Conservation (phyloP, 2,113 vertebrate genomes). For the Charina bottae region DNA sequence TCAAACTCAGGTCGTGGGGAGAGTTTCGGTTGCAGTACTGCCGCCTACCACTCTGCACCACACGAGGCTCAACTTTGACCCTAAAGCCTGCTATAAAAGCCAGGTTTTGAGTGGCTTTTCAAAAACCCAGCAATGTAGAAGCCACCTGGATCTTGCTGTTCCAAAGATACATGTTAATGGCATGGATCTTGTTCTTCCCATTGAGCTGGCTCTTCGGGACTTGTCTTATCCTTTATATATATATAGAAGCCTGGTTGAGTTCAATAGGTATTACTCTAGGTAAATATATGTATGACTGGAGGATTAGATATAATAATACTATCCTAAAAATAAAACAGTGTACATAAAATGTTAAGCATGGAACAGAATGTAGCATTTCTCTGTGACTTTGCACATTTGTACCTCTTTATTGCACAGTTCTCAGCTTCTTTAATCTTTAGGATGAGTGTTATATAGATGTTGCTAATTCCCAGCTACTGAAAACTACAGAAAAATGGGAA, state of each 20-base stretch:
- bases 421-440: conserved; percentile 2
- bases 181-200: too few species aligned
- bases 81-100: too few species aligned
- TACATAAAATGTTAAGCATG: not conserved
- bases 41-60: too few species aligned
- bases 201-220: too few species aligned
- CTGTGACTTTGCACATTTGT: not conserved
- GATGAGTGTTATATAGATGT: not conserved
- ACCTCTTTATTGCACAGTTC: not conserved
- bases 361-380: too few species aligned
- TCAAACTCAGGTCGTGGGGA: too few species aligned
- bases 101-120: not conserved
- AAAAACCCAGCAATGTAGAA: not conserved
- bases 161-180: too few species aligned
- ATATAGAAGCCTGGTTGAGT: not conserved
- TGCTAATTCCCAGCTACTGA: not conserved
- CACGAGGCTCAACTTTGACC: too few species aligned
- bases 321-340: not conserved
- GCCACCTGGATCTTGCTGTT: not conserved
- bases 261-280: not conserved
- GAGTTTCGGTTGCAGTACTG: too few species aligned
- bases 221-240: too few species aligned
- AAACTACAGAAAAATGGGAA: not conserved
- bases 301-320: not conserved
- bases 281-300: not conserved